phyloP scores from a whole-genome alignment of 2,797 vertebrate genomes.

The Acanthornis magna region DNA sequence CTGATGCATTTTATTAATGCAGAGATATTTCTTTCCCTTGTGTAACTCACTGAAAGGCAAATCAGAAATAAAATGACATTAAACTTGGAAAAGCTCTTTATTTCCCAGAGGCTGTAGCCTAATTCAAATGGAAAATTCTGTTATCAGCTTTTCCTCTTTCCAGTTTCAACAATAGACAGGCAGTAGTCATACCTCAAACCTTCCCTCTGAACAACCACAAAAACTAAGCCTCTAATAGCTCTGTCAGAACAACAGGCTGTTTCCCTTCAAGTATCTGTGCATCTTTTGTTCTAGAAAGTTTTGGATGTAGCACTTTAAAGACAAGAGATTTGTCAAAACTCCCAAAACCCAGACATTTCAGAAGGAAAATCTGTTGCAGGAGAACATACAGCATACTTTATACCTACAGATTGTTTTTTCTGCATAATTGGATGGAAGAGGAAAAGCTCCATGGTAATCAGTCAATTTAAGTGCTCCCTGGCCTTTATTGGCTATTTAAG shows the following conservation, averaged over 20 bases:
- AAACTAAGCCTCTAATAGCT: background rate
- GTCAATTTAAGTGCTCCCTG: background rate
- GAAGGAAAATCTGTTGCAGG: background rate
- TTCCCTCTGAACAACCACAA: background rate
- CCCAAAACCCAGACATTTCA: background rate
- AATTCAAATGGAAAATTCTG: conserved; percentile 37
- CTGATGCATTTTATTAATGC: conserved; percentile 64
- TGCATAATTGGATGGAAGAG: background rate
- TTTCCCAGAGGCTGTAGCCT: conserved; percentile 62
- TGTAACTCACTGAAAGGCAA: background rate
- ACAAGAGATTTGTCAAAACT: background rate
- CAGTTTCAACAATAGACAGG: background rate
- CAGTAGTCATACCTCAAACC: background rate
- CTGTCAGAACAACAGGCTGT: background rate
- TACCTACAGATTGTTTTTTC: background rate
- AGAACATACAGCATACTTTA: background rate
- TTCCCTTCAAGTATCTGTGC: background rate
- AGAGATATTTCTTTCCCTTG: background rate
- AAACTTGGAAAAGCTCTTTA: conserved; percentile 47
- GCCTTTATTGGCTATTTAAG: background rate
- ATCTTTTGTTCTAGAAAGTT: background rate
- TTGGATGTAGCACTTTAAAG: background rate
- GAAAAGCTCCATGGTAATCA: background rate
- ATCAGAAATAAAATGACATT: conserved; percentile 45
- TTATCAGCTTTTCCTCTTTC: background rate